Conservation (phyloP, 2,113 vertebrate genomes). For the Butorides virescens region DNA sequence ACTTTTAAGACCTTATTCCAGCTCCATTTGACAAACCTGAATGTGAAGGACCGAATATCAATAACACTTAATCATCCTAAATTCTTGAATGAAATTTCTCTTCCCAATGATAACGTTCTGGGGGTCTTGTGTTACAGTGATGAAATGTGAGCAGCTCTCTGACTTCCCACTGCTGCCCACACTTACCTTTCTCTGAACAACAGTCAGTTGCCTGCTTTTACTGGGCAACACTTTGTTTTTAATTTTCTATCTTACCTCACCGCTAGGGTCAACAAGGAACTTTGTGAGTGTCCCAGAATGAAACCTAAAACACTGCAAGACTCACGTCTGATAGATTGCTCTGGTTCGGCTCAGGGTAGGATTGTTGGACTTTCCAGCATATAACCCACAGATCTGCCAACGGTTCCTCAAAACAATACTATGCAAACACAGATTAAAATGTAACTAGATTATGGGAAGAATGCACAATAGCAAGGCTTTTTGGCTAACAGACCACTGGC, state of each 20-base stretch:
- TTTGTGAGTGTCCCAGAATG: not conserved
- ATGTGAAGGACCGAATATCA: conserved; percentile 27
- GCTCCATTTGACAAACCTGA: conserved; percentile 58
- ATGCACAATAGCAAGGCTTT: not conserved
- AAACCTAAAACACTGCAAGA: not conserved
- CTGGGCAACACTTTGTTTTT: not conserved
- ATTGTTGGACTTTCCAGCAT: not conserved
- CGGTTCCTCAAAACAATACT: not conserved
- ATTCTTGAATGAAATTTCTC: conserved; percentile 64
- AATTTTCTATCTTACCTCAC: not conserved
- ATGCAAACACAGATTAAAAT: not conserved
- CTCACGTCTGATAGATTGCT: not conserved
- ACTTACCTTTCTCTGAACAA: not conserved
- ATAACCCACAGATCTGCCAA: not conserved
- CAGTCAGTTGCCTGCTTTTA: not conserved
- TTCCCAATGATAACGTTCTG: conserved; percentile 70
- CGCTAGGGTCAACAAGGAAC: not conserved
- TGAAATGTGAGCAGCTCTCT: conserved; percentile 14
- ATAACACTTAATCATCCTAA: conserved; percentile 55
- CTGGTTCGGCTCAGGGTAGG: not conserved
- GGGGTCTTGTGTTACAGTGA: conserved; percentile 64
- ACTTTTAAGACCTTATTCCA: conserved; percentile 66
- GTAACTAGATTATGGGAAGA: not conserved
- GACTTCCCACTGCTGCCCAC: not conserved
- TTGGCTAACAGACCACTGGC: not conserved